Evolutionary conservation across 2,113 vertebrate species (phyloP).

Genomic region (Numenius arquata): DNA sequence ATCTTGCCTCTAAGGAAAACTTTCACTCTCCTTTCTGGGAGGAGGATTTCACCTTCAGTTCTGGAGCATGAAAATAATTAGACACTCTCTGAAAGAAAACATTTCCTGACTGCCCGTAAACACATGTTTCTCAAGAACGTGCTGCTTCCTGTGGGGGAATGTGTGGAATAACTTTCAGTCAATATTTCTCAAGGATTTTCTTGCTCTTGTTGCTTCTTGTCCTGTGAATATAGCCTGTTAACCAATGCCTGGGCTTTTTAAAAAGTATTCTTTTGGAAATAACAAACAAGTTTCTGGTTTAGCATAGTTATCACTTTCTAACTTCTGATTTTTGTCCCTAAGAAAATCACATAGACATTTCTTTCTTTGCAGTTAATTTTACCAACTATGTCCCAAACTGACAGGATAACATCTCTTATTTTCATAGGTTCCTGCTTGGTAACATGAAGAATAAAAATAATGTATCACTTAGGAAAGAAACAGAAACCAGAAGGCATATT

Average conservation of each 20-base stretch:
- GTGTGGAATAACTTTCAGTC: not conserved
- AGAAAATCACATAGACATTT: not conserved
- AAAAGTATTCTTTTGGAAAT: not conserved
- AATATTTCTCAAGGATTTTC: not conserved
- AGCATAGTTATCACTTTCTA: not conserved
- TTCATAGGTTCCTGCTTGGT: not conserved
- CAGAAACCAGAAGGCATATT: not conserved
- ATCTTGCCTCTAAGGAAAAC: not conserved
- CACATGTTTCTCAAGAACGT: not conserved
- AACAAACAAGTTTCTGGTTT: not conserved
- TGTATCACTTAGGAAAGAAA: not conserved
- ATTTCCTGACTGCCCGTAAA: not conserved
- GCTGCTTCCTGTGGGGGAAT: not conserved
- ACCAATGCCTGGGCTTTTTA: not conserved
- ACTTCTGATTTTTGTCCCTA: not conserved
- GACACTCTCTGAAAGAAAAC: not conserved
- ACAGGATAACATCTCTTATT: not conserved
- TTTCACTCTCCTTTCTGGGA: not conserved
- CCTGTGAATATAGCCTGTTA: not conserved
- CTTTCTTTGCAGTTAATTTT: not conserved
- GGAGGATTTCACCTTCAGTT: not conserved
- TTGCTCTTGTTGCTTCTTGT: not conserved
- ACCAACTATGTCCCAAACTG: not conserved
- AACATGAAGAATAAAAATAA: not conserved
- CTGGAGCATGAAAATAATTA: not conserved